Evolutionary conservation across 2,888 invertebrate species (phyloP).

Genomic region (Nemurella pictetii): DNA sequence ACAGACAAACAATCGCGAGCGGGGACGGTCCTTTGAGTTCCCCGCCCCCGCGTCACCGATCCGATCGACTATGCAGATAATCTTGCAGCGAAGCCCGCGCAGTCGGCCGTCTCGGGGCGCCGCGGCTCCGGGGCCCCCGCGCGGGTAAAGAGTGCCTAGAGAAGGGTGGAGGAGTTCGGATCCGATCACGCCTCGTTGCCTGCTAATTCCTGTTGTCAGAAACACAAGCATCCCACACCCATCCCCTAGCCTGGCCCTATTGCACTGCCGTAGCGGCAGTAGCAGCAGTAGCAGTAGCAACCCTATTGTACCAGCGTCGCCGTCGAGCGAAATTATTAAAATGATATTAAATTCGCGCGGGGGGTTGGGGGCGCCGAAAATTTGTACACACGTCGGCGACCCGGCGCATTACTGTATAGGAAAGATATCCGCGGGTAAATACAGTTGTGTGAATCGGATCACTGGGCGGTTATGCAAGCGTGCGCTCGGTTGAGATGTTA

Average conservation of each 20-base stretch:
- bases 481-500: neutral
- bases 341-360: conserved; percentile 23
- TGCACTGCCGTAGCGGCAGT: no score
- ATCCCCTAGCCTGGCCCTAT: neutral
- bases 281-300: no score
- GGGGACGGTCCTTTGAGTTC: neutral
- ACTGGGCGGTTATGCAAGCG: neutral
- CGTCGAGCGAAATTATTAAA: conserved; percentile 17
- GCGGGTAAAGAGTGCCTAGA: neutral
- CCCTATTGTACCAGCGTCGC: neutral
- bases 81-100: neutral
- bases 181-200: conserved; percentile 26
- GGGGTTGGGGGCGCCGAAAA: conserved; percentile 1
- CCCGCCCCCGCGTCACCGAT: neutral
- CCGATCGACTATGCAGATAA: neutral
- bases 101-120: neutral
- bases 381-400: neutral
- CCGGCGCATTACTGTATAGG: neutral
- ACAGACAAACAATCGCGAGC: no score
- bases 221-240: conserved; percentile 11
- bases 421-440: neutral
- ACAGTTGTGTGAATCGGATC: neutral
- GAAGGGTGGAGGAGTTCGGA: neutral
- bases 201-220: conserved; percentile 31
- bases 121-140: no score